Conservation (phyloP, 2,113 vertebrate species). For the Hydrochoerus hydrochaeris region DNA sequence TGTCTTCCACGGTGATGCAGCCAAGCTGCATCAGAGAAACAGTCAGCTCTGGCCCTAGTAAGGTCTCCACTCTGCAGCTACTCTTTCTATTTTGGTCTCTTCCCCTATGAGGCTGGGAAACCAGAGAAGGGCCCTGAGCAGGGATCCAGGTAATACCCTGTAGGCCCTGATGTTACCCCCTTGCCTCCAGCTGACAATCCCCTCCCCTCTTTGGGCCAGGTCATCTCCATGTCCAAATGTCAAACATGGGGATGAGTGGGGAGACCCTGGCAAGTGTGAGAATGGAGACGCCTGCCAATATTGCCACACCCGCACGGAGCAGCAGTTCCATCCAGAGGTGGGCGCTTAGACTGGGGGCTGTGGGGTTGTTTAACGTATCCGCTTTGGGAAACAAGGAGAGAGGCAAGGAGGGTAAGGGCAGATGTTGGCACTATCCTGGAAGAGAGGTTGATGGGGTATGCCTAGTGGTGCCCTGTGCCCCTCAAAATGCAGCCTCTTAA, state of each 20-base stretch:
- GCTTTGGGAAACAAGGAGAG: not conserved
- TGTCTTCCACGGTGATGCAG: not conserved
- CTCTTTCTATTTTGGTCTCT: not conserved
- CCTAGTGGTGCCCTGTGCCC: not conserved
- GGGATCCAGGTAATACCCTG: not conserved
- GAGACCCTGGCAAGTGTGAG: constrained; percentile 98
- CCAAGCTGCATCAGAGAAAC: not conserved
- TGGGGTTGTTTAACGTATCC: not conserved
- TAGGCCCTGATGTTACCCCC: not conserved
- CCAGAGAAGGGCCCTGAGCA: not conserved
- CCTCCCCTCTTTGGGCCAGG: constrained; percentile 82
- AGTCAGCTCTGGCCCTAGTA: not conserved
- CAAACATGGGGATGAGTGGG: constrained; percentile 98
- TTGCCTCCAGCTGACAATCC: not conserved
- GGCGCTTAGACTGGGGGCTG: not conserved
- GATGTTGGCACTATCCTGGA: not conserved
- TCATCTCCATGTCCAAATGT: constrained; percentile 96
- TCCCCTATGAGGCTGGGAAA: not conserved
- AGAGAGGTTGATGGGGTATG: not conserved
- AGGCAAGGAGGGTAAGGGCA: not conserved
- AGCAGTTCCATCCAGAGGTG: constrained; percentile 99
- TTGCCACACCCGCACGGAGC: constrained; percentile 98
- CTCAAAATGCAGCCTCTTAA: not conserved
- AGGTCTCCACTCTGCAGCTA: not conserved
- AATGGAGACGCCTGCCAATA: constrained; percentile 96